Base-by-base conservation (phyloP, 2,113 vertebrate species). In the Ardeotis arabs region DNA sequence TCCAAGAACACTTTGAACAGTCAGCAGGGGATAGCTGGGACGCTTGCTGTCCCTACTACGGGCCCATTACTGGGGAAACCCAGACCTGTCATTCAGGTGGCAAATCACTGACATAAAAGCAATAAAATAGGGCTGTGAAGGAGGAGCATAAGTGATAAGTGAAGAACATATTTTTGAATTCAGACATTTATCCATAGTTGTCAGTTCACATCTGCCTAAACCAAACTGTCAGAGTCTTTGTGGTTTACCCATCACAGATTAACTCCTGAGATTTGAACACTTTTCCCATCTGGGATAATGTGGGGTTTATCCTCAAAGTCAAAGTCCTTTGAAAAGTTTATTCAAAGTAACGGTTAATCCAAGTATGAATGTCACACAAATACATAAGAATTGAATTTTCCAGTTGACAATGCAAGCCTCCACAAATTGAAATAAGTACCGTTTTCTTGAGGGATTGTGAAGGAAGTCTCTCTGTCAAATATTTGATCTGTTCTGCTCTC, bases 401-500 rank as follows among this genome's bases (percentile, higher is more conserved):
- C 64, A 80, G 59, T 70, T 88, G 74, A 89, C 35, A 69, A 18
- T 72, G 39, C 50, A 87, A 87, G 28, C 50, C 75, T 84, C 55
- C 87, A 73, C n/a, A 89, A 90, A 78, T 63, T 93, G 86, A 79
- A 95, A 66, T 78, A 94, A 95, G 66, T 52, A 63, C 56, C 59
- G 41, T 84, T 87, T 93, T 91, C 90, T 86, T 94, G 73, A 94
- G 93, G 66, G 90, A 87, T n/a, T 91, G 60, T 75, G 64, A 95
- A 86, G 37, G 33, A 89, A 95, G 85, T 67, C 55, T 89, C 84
- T 90, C 15, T 62, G 72, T 68, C 96, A 96, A 96, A 96, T 94
- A 96, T 94, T 89, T 94, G 90, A 79, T 89, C 62, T 88, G 77
- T 96, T 92, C 92, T 89, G 45, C 84, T 93, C 49, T 91, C 68